Conservation (phyloP, 2,888 invertebrate genomes). For the Synergus japonicus region DNA sequence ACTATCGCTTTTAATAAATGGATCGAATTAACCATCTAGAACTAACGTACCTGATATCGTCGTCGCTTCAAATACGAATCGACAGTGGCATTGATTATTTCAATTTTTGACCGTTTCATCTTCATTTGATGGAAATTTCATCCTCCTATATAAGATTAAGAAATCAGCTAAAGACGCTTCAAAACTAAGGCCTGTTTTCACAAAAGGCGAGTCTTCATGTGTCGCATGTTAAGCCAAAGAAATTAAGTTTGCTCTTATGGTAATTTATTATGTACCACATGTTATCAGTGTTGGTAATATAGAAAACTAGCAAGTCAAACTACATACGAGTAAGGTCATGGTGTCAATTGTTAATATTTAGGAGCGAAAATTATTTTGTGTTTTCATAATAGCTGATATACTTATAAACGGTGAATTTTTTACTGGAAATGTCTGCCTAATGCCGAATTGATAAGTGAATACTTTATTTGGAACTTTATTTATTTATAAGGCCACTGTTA, state of each 20-base stretch:
- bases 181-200: too few relatives aligned
- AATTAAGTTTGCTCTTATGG: too few relatives aligned
- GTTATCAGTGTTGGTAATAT: too few relatives aligned
- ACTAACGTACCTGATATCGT: conserved; percentile 81
- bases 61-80: conserved; percentile 84
- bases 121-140: conserved; percentile 68
- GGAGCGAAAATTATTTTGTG: too few relatives aligned
- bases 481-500: neutral
- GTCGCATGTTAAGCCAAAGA: too few relatives aligned
- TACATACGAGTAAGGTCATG: too few relatives aligned
- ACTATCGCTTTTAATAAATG: conserved; percentile 5
- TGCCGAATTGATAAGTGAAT: neutral
- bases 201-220: too few relatives aligned
- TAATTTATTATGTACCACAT: too few relatives aligned
- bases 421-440: neutral
- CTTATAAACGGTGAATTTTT: neutral
- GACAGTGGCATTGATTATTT: conserved; percentile 83
- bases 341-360: too few relatives aligned
- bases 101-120: conserved; percentile 83
- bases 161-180: too few relatives aligned
- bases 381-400: neutral
- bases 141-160: neutral
- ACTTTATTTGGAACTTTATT: neutral
- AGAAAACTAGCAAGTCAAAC: too few relatives aligned
- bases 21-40: conserved; percentile 3